These are phyloP conservation scores for Chiridota heheva DNA, from an alignment of 35 echinoderm and acorn worm genomes.

Conservation along the genomic window DNA sequence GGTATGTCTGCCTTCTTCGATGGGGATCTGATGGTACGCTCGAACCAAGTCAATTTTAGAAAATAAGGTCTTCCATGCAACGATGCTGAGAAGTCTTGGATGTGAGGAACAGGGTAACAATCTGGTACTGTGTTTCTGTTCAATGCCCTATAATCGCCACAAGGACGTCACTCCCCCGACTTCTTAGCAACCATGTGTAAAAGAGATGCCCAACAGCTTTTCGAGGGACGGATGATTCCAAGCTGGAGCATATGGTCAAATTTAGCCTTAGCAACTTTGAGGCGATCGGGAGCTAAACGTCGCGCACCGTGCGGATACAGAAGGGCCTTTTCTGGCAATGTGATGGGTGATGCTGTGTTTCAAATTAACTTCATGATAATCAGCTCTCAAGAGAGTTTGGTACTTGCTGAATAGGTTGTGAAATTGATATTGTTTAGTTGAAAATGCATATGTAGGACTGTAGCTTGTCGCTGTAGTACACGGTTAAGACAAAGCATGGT, in stretches of 20 bases:
- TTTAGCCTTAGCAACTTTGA: conserved; percentile 11
- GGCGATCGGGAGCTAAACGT: conserved; percentile 36
- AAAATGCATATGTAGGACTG: neutral
- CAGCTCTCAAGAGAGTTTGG: conserved; percentile 10
- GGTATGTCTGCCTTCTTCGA: conserved; percentile 22
- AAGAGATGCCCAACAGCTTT: conserved; percentile 49
- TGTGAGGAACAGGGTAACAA: conserved; percentile 34
- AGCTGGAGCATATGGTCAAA: conserved; percentile 36
- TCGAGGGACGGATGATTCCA: conserved; percentile 39
- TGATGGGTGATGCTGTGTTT: conserved; percentile 17
- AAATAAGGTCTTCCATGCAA: conserved; percentile 26
- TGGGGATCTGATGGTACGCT: conserved; percentile 53
- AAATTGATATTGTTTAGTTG: neutral
- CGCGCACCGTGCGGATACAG: conserved; percentile 28
- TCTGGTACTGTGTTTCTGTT: conserved; percentile 38
- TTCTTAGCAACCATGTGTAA: conserved; percentile 55
- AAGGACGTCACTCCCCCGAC: conserved; percentile 38
- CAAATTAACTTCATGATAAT: neutral
- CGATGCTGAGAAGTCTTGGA: conserved; percentile 26
- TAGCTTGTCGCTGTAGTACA: neutral
- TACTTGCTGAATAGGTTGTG: neutral
- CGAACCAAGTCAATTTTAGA: conserved; percentile 44
- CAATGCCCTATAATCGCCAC: conserved; percentile 37
- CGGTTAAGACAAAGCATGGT: conserved; percentile 1
- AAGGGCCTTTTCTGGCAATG: conserved; percentile 23